These are phyloP conservation scores for Bungarus multicinctus DNA, from an alignment of 2,113 vertebrate genomes.

Conservation along the genomic window DNA sequence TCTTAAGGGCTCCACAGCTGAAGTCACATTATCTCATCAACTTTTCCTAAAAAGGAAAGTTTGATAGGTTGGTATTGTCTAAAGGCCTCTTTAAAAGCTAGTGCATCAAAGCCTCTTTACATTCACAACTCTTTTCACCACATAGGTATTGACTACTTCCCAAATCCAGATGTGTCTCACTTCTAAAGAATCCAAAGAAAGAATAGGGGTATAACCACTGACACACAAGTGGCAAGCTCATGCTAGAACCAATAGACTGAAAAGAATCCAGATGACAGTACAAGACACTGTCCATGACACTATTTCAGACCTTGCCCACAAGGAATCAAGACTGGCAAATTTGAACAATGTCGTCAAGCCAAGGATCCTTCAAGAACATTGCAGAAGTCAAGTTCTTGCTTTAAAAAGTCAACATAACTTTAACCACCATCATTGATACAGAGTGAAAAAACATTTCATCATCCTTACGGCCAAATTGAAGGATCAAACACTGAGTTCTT, in stretches of 20 bases:
- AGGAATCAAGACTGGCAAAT: neutral
- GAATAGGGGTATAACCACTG: neutral
- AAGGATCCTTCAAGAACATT: neutral
- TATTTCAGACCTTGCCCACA: neutral
- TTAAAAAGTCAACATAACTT: neutral
- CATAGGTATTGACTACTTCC: neutral
- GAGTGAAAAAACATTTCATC: neutral
- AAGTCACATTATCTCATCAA: neutral
- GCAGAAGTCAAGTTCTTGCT: neutral
- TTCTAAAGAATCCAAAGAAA: neutral
- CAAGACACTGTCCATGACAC: neutral
- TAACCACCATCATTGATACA: neutral
- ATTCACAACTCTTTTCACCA: neutral
- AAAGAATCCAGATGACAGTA: neutral
- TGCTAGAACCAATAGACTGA: neutral
- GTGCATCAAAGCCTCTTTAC: neutral
- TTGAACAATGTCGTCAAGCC: neutral
- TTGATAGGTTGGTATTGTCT: neutral
- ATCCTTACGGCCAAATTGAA: neutral
- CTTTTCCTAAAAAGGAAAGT: neutral
- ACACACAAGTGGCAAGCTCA: neutral
- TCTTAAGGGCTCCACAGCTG: neutral
- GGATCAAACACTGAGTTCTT: neutral
- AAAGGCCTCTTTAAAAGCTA: neutral
- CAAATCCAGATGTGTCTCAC: neutral